Conservation (phyloP, 2,888 invertebrate genomes). For the Eledona agricola region DNA sequence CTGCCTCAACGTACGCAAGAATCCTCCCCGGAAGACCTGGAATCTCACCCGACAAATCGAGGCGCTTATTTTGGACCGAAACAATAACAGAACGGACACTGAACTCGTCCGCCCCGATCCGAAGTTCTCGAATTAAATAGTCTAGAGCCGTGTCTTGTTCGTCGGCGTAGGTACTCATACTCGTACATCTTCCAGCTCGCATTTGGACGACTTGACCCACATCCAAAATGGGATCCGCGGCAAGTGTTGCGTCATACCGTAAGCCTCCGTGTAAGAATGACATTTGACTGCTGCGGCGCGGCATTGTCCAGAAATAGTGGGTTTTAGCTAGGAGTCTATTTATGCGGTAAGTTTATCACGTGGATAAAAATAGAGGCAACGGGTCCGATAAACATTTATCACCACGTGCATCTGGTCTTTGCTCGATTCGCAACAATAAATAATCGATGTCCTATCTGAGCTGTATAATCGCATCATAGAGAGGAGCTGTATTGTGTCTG, state of each 20-base stretch:
- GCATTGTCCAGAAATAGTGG: constrained; percentile 4
- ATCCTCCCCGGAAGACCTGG: neutral
- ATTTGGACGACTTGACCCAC: constrained; percentile 39
- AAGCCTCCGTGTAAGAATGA: too few species aligned
- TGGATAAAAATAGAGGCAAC: constrained; percentile 20
- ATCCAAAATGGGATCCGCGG: constrained; percentile 36
- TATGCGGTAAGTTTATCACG: constrained; percentile 6
- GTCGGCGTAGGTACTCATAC: too few species aligned
- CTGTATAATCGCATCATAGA: constrained; percentile 34
- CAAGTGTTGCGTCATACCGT: constrained; percentile 34
- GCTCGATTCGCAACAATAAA: constrained; percentile 36
- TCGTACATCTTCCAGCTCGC: constrained; percentile 31
- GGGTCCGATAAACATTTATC: constrained; percentile 27
- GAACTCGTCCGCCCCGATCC: constrained; percentile 41
- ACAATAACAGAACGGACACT: constrained; percentile 51
- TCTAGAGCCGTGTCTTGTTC: constrained; percentile 35
- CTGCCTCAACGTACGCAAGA: constrained; percentile 37
- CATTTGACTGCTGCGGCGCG: too few species aligned
- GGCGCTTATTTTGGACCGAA: constrained; percentile 36
- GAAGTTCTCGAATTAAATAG: constrained; percentile 34
- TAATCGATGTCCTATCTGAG: constrained; percentile 34
- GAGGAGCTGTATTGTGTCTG: constrained; percentile 36
- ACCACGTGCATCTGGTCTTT: constrained; percentile 35
- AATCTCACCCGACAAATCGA: too few species aligned
- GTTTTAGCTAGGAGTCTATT: constrained; percentile 13